phyloP scores from a whole-genome alignment of 1,140 invertebrate species.

The Ostrea denselamellosa region DNA sequence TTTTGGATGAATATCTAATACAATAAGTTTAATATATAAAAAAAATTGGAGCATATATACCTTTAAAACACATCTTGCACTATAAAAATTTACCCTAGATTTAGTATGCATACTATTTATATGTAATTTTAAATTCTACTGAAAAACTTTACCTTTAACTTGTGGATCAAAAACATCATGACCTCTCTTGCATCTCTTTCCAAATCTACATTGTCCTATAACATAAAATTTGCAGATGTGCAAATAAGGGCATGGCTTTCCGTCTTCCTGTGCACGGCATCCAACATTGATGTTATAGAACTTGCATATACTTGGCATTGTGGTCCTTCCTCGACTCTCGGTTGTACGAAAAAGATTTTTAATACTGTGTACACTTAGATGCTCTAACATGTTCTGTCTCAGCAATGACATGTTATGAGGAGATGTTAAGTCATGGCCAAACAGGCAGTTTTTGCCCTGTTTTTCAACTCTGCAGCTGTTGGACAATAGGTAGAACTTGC shows the following conservation, averaged over 20 bases:
- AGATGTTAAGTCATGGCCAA: constrained; percentile 57
- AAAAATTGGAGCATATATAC: no score
- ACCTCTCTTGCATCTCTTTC: constrained; percentile 52
- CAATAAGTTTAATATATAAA: no score
- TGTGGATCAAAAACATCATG: constrained; percentile 54
- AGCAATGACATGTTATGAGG: constrained; percentile 49
- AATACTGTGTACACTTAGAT: constrained; percentile 44
- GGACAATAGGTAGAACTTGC: constrained; percentile 56
- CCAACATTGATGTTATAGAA: constrained; percentile 56
- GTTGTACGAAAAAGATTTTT: constrained; percentile 45
- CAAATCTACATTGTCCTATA: constrained; percentile 54
- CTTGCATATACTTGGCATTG: constrained; percentile 53
- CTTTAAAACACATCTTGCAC: no score
- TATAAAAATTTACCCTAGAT: no score
- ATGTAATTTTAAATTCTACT: neutral
- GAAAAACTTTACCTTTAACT: constrained; percentile 44
- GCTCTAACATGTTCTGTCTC: constrained; percentile 41
- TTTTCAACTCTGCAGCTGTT: constrained; percentile 49
- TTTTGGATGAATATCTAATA: no score
- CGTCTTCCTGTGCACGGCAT: constrained; percentile 38
- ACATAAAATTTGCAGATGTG: constrained; percentile 58
- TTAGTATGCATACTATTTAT: neutral
- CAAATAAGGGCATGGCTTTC: constrained; percentile 53
- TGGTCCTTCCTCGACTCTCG: constrained; percentile 48
- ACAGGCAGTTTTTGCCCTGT: constrained; percentile 46